Conservation (phyloP, 2,888 invertebrate species). For the Blastobasis lacticolella region DNA sequence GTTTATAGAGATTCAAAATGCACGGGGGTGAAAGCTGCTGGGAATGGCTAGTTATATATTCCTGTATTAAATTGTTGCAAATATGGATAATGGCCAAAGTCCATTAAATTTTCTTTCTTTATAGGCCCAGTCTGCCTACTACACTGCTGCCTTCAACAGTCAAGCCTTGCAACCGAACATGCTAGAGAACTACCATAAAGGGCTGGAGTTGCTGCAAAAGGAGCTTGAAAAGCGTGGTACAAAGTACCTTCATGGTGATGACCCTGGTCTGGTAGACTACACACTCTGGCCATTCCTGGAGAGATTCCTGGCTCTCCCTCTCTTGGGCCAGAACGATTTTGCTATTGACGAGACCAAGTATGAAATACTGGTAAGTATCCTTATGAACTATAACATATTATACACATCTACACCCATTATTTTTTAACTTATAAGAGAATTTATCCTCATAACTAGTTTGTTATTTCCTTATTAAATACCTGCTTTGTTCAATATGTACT, state of each 20-base stretch:
- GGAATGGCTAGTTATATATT: neutral
- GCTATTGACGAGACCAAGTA: conserved; percentile 78
- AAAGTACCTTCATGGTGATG: conserved; percentile 78
- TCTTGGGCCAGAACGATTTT: conserved; percentile 76
- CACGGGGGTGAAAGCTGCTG: neutral
- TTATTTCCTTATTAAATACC: too few relatives aligned
- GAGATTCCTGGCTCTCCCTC: conserved; percentile 67
- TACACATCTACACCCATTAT: neutral
- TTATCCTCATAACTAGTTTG: too few relatives aligned
- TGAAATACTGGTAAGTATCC: conserved; percentile 73
- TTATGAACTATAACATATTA: neutral
- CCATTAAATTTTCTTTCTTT: conserved; percentile 8
- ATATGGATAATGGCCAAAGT: too few relatives aligned
- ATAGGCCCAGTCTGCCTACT: conserved; percentile 71
- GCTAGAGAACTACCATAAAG: conserved; percentile 69
- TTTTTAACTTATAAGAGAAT: neutral
- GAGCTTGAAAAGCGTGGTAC: conserved; percentile 77
- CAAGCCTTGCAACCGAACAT: conserved; percentile 44
- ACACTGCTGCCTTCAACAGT: conserved; percentile 63
- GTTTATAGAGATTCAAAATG: neutral
- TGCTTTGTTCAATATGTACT: too few relatives aligned
- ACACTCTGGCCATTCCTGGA: conserved; percentile 93
- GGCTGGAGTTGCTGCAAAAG: conserved; percentile 77
- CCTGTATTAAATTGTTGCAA: too few relatives aligned
- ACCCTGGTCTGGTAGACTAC: conserved; percentile 85